Evolutionary conservation across 2,888 invertebrate genomes (phyloP).

Genomic region (Morinoia aosen): DNA sequence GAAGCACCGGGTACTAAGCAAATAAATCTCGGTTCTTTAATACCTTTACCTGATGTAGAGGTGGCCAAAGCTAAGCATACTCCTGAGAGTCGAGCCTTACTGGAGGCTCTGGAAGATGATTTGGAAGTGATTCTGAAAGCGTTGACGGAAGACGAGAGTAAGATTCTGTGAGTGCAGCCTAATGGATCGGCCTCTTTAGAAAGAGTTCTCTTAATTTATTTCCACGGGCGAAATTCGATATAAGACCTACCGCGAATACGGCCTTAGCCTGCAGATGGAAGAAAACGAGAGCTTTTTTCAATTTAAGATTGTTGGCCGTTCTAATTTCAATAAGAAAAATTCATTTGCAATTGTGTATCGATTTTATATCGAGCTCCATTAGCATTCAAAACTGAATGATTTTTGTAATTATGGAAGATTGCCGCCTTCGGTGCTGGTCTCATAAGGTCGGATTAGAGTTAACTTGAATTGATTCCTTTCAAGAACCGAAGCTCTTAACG

Average conservation of each 20-base stretch:
- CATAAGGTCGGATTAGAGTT: neutral
- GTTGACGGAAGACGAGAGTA: neutral
- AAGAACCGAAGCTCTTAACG: too few relatives aligned
- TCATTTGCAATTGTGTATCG: neutral
- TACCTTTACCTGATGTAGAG: neutral
- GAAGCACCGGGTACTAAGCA: neutral
- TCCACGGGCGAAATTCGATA: neutral
- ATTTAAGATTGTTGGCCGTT: neutral
- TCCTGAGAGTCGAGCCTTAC: slow-evolving; percentile 15
- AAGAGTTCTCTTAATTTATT: neutral
- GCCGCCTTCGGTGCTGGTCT: neutral
- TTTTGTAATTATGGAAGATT: neutral
- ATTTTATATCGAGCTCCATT: neutral
- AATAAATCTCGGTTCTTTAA: neutral
- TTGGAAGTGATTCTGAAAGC: slow-evolving; percentile 29
- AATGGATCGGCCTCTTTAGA: neutral
- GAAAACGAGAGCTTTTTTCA: neutral
- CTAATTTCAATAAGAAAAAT: neutral
- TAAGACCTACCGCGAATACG: neutral
- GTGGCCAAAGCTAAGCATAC: neutral
- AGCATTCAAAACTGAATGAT: neutral
- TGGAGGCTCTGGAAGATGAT: slow-evolving; percentile 41
- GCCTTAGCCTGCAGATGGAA: neutral
- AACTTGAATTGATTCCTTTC: too few relatives aligned
- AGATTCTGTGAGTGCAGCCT: neutral